These are phyloP conservation scores for Porites australiensis DNA, from an alignment of 64 coral and sea anemone genomes.

Conservation along the genomic window DNA sequence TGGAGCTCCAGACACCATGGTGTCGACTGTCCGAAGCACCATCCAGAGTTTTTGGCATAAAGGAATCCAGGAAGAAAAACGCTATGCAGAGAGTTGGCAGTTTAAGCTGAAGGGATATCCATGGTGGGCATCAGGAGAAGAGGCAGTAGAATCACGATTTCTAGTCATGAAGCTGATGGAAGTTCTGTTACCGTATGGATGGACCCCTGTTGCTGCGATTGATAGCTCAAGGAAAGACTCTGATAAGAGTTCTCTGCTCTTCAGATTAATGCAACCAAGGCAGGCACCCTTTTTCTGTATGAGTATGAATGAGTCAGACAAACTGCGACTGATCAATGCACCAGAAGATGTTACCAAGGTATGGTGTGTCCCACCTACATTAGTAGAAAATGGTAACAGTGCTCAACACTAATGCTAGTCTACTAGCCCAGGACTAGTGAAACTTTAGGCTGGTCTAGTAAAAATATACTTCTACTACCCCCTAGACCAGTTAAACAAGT, in stretches of 20 bases:
- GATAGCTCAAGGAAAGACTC: conserved; percentile 78
- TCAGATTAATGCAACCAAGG: conserved; percentile 60
- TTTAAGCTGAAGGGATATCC: conserved; percentile 86
- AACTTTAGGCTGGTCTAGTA: no score
- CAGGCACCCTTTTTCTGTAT: conserved; percentile 81
- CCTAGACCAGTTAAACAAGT: no score
- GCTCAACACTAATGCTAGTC: no score
- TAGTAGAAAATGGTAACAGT: no score
- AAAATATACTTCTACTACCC: no score
- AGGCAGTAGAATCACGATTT: conserved; percentile 79
- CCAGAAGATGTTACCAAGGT: conserved; percentile 70
- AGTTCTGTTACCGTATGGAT: conserved; percentile 79
- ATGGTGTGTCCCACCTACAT: background rate
- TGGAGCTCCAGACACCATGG: conserved; percentile 50
- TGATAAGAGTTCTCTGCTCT: conserved; percentile 82
- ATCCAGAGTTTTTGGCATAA: conserved; percentile 69
- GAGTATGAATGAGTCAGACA: conserved; percentile 88
- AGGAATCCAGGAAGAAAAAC: conserved; percentile 61
- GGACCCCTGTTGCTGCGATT: conserved; percentile 71
- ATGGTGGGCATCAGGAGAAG: conserved; percentile 72
- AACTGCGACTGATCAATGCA: conserved; percentile 90
- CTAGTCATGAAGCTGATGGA: conserved; percentile 86
- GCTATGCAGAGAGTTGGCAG: conserved; percentile 67
- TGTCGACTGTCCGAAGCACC: conserved; percentile 54
- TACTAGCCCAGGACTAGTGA: no score